Base-by-base conservation (phyloP, 1,140 invertebrate species). In the Ectropis grisescens region DNA sequence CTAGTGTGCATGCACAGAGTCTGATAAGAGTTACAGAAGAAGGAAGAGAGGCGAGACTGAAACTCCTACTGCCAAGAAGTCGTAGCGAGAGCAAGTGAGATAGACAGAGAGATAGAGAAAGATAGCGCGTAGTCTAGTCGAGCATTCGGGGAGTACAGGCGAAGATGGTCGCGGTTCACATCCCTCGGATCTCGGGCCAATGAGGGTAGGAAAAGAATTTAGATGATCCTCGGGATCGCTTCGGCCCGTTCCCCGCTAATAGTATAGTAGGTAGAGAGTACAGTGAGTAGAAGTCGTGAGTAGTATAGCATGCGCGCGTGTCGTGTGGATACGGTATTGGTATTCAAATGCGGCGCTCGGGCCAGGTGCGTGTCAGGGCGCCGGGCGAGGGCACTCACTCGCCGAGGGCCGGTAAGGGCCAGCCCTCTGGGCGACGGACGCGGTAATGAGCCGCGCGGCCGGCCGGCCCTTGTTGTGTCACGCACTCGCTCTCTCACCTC, bases 311-410 rank as follows among this genome's bases (percentile, higher is more conserved):
- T 78, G 72, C 72, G 68, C 71, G 72, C 71, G 70, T 72, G 72
- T 76, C 51, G 65, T 72, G 71, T 75, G 50, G 58, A 46, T 53
- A 64, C 62, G 71, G 84, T 86, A 87, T 87, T 87, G 86, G 86
- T 87, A 87, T 87, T 87, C 86, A 87, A 87, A 87, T 87, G 86
- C 84, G 78, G 75, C 74, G 69, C 67, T 76, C 69, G 71, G 68
- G 69, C 74, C 69, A 39, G 47, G 69, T 71, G 66, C 61, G 59
- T 72, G 66, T 59, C 40, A 2, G 6, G 24, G 4, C 10, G 6
- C 24, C 9, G 9, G 24, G 2, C 24, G 24, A 26, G 24, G 4
- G 24, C 24, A n/a, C 24, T 26, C 24, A 26, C 24, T n/a, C n/a
- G 10, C 24, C 6, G 4, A 4, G 9, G 19, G 24, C 16, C n/a